Base-by-base conservation (phyloP, 2,113 vertebrate genomes). In the Glaucidium brasilianum region DNA sequence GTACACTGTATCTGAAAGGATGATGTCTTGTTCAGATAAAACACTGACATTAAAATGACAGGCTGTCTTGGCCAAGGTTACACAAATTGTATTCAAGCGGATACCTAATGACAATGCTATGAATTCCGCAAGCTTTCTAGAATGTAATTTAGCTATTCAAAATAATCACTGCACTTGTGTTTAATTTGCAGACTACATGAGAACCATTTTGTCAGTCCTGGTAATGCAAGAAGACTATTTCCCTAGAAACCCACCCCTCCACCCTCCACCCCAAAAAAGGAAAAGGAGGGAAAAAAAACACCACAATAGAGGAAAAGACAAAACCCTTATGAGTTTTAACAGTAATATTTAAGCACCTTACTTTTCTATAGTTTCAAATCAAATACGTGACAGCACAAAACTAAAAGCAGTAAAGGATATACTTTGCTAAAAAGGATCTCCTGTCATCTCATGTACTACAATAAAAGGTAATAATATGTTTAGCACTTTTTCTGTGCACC, bases 41-140 rank as follows among this genome's bases (percentile, higher is more conserved):
- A 98, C 98, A 98, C 98, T 97, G 98, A 98, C 98, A 98, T 98
- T 98, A 98, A 98, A 98, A 98, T 99, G 99, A 99, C 98, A 98
- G 99, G 98, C 98, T 98, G 98, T 99, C 99, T 99, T 98, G 98
- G 98, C 98, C 99, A 99, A 99, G 99, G 99, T 99, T 99, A 99
- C 98, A 98, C 98, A 98, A 99, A 99, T 98, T 99, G 98, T 98
- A 98, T 97, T 98, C 97, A 98, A 98, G 98, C 98, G 99, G 98
- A 98, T 97, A 98, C 98, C 98, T 99, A 99, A 99, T 98, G 98
- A 99, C 98, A 98, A 98, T 97, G 98, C 98, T 98, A 98, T 98
- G 98, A 99, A 99, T 98, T 98, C 99, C 98, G 98, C 98, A 98
- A 98, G 98, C 97, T 98, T 98, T 98, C 98, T 98, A 98, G 98